Conservation (phyloP, 2,888 invertebrate genomes). For the Drosophila antonietae region DNA sequence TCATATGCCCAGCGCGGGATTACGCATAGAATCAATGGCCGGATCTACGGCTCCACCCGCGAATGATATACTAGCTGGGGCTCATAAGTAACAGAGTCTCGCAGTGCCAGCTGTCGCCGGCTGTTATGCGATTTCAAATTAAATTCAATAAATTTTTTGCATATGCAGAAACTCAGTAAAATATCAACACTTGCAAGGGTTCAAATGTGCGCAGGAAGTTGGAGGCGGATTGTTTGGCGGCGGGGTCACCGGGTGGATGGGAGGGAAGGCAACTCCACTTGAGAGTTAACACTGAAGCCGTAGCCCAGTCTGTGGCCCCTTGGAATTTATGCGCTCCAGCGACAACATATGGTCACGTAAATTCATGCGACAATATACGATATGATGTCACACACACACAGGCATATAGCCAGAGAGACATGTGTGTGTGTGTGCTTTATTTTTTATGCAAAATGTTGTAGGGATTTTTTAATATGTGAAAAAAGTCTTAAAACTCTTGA, state of each 20-base stretch:
- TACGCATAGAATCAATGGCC: constrained; percentile 25
- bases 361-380: constrained; percentile 80
- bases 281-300: constrained; percentile 55
- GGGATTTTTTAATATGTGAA: constrained; percentile 73
- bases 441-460: constrained; percentile 78
- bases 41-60: constrained; percentile 33
- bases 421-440: constrained; percentile 64
- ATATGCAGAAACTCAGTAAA: constrained; percentile 64
- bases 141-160: constrained; percentile 75
- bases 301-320: constrained; percentile 71
- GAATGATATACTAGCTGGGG: constrained; percentile 32
- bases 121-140: constrained; percentile 72
- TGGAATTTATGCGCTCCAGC: constrained; percentile 76
- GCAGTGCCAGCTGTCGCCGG: constrained; percentile 61
- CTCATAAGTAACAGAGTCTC: constrained; percentile 31
- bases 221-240: not conserved
- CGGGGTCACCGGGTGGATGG: too few species aligned
- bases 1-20: constrained; percentile 56
- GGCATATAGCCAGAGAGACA: too few species aligned
- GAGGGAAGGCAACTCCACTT: constrained; percentile 49
- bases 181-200: constrained; percentile 72
- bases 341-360: constrained; percentile 81
- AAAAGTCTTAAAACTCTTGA: constrained; percentile 54
- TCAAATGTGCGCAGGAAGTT: constrained; percentile 11
- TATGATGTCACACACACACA: constrained; percentile 74